Evolutionary conservation across 2,888 invertebrate genomes (phyloP).

Genomic region (Thereva nobilitata): DNA sequence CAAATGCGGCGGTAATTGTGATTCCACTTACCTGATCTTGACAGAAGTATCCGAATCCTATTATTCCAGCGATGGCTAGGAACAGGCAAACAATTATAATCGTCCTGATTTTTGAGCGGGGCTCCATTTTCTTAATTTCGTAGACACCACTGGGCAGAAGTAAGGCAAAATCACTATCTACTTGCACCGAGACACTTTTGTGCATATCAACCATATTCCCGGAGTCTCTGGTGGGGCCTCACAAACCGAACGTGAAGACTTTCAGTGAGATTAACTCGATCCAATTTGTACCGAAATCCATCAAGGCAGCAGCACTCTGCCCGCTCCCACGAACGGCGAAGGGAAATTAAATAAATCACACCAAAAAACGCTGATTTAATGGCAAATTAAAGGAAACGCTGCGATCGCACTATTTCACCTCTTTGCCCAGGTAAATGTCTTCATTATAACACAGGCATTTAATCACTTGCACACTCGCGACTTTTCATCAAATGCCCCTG

Average conservation of each 20-base stretch:
- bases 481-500: neutral
- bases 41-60: conserved; percentile 88
- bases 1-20: conserved; percentile 37
- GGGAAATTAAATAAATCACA: neutral
- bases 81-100: conserved; percentile 80
- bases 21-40: conserved; percentile 74
- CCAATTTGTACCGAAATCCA: conserved; percentile 9
- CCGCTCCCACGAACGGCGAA: neutral
- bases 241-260: conserved; percentile 15
- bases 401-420: conserved; percentile 8
- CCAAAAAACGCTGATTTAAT: neutral
- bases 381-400: neutral
- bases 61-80: conserved; percentile 81
- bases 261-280: conserved; percentile 11
- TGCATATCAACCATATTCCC: conserved; percentile 60
- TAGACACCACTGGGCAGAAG: conserved; percentile 76
- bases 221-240: conserved; percentile 3
- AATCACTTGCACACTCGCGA: neutral
- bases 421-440: neutral
- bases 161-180: conserved; percentile 81
- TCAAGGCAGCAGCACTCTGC: neutral
- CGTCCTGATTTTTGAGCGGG: conserved; percentile 77
- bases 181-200: conserved; percentile 81
- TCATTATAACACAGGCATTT: neutral
- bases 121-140: conserved; percentile 85